Percentiles rank a stretch among this genome's conserved stretches.
Evolutionary conservation across 2,797 vertebrate species (phyloP).

Genomic region (Salmo trutta): DNA sequence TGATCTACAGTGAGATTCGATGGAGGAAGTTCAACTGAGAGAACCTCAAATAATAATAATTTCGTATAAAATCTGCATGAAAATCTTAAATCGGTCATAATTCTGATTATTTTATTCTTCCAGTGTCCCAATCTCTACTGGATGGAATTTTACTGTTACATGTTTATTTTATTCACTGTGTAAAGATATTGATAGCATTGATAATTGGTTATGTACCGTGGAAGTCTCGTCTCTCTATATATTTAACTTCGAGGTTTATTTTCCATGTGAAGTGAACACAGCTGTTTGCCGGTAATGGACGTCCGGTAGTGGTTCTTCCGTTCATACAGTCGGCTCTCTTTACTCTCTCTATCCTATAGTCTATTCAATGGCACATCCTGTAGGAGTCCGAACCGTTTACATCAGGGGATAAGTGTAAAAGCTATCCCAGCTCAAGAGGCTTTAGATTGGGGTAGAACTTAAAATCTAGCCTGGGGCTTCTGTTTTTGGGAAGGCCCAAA

Average conservation of each 20-base stretch:
- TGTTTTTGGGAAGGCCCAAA: background rate
- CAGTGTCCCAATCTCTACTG: background rate
- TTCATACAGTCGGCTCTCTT: no score
- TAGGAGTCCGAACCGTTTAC: background rate
- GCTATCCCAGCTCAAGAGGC: background rate
- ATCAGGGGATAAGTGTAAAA: background rate
- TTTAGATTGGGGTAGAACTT: background rate
- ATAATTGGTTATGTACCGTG: background rate
- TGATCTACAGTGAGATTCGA: background rate
- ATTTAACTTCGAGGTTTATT: background rate
- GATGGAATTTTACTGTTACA: background rate
- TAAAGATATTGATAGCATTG: background rate
- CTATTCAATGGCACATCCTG: background rate
- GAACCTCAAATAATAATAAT: background rate
- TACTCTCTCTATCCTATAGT: no score
- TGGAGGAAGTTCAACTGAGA: no score
- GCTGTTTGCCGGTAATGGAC: background rate
- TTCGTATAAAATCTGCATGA: background rate
- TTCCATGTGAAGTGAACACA: background rate
- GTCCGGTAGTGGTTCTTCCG: background rate
- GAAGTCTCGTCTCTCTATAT: background rate
- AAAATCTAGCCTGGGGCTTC: background rate
- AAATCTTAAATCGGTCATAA: background rate
- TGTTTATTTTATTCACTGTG: background rate
- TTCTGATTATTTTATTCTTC: background rate